Evolutionary conservation across 2,113 vertebrate genomes (phyloP).

Genomic region (Megaceryle maxima): DNA sequence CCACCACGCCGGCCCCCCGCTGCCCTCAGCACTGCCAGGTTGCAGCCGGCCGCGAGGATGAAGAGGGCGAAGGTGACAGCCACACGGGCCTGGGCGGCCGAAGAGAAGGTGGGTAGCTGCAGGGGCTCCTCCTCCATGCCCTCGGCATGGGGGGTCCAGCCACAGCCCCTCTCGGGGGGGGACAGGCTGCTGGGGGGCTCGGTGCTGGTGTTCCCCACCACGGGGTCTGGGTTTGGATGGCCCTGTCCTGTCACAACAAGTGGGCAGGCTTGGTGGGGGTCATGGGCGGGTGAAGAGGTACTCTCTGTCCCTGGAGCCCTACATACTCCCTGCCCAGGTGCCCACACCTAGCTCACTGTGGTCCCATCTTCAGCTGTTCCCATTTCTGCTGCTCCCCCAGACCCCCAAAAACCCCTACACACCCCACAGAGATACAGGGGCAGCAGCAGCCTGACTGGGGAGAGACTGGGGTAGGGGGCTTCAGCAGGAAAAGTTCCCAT

Average conservation of each 20-base stretch:
- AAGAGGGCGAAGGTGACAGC: slow-evolving; percentile 82
- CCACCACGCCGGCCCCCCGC: slow-evolving; percentile 61
- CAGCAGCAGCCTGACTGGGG: too few relatives aligned
- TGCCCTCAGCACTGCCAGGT: slow-evolving; percentile 77
- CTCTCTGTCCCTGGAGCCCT: neutral
- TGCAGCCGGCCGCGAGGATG: slow-evolving; percentile 75
- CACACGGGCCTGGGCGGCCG: slow-evolving; percentile 82
- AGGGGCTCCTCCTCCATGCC: neutral
- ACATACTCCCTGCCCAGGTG: neutral
- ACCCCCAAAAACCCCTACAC: neutral
- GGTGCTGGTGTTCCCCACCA: neutral
- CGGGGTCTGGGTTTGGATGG: fast-evolving
- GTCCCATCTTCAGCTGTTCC: fast-evolving
- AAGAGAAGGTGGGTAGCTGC: slow-evolving; percentile 84
- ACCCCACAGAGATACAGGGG: neutral
- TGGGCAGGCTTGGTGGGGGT: neutral
- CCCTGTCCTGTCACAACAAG: neutral
- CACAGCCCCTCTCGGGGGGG: neutral
- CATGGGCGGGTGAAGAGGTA: neutral
- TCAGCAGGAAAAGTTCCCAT: neutral
- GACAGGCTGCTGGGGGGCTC: neutral
- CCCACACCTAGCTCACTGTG: neutral
- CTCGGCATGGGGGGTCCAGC: neutral
- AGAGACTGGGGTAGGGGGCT: neutral
- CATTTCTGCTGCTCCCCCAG: neutral